A percentile compares a stretch with the other conserved stretches of the same genome.
Conservation (phyloP, 35 echinoderm and acorn worm species). For the Lytechinus pictus region DNA sequence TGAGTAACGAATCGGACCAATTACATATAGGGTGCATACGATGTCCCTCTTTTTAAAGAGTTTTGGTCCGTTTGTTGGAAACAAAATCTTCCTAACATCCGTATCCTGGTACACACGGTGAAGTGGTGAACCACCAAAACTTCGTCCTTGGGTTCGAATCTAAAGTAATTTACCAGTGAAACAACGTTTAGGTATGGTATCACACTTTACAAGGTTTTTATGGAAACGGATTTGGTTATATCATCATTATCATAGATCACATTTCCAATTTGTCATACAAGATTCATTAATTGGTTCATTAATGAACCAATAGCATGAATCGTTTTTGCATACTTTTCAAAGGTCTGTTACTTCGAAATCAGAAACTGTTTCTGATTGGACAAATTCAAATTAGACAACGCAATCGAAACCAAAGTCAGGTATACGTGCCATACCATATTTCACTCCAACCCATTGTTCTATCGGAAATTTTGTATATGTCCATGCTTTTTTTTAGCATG, state of each 20-base stretch:
- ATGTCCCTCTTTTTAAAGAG: not conserved
- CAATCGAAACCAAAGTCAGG: too few relatives aligned
- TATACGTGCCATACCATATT: too few relatives aligned
- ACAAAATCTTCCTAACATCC: not conserved
- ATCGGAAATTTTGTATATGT: too few relatives aligned
- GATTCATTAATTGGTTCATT: too few relatives aligned
- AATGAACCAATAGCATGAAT: too few relatives aligned
- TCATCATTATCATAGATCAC: not conserved
- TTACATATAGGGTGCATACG: not conserved
- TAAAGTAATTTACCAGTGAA: not conserved
- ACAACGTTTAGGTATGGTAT: not conserved
- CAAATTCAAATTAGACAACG: too few relatives aligned
- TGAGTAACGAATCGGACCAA: not conserved
- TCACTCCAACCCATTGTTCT: too few relatives aligned
- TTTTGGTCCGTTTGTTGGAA: not conserved
- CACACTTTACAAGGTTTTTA: not conserved
- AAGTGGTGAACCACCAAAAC: slow-evolving; percentile 52
- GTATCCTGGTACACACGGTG: not conserved
- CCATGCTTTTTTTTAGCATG: too few relatives aligned
- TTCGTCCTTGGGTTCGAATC: slow-evolving; percentile 1
- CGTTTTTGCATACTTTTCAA: too few relatives aligned
- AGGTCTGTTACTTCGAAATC: too few relatives aligned
- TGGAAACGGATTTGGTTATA: not conserved
- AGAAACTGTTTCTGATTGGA: too few relatives aligned
- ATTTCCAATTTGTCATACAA: too few relatives aligned